These are phyloP conservation scores for Holacanthus passer DNA, from an alignment of 2,113 vertebrate genomes.

Conservation along the genomic window DNA sequence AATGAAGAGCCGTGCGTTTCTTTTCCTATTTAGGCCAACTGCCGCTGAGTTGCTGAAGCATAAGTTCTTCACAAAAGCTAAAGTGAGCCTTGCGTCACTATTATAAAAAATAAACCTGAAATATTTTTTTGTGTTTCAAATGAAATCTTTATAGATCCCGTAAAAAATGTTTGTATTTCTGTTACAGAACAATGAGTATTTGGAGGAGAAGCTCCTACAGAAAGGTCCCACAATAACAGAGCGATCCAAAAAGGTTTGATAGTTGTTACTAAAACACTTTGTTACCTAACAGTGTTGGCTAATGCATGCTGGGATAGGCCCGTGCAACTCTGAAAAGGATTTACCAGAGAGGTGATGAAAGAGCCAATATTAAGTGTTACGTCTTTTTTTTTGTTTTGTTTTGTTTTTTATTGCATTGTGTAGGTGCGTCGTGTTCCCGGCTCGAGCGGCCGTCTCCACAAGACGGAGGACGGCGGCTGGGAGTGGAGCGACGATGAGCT, in stretches of 20 bases:
- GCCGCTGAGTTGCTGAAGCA: slow-evolving; percentile 95
- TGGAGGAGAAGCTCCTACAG: slow-evolving; percentile 79
- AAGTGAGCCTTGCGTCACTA: slow-evolving; percentile 82
- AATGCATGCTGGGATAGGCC: neutral
- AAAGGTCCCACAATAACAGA: slow-evolving; percentile 83
- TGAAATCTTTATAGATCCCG: neutral
- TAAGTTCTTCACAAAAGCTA: slow-evolving; percentile 98
- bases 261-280: neutral
- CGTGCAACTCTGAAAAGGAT: neutral
- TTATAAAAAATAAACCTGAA: neutral
- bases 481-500: slow-evolving; percentile 86
- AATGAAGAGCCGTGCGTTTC: slow-evolving; percentile 26
- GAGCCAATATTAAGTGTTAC: neutral
- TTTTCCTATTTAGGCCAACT: slow-evolving; percentile 87
- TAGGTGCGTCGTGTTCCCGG: slow-evolving; percentile 84
- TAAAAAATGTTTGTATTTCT: slow-evolving; percentile 6
- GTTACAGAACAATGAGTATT: slow-evolving; percentile 80
- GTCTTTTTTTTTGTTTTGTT: neutral
- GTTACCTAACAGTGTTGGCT: neutral
- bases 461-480: slow-evolving; percentile 85
- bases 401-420: neutral
- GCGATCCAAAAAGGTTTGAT: slow-evolving; percentile 81
- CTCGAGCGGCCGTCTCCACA: slow-evolving; percentile 83
- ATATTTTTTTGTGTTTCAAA: neutral
- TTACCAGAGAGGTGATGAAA: neutral